A percentile compares a stretch with the other conserved stretches of the same genome.
Evolutionary conservation across 2,888 invertebrate species (phyloP).

Genomic region (Eristalis tenax): DNA sequence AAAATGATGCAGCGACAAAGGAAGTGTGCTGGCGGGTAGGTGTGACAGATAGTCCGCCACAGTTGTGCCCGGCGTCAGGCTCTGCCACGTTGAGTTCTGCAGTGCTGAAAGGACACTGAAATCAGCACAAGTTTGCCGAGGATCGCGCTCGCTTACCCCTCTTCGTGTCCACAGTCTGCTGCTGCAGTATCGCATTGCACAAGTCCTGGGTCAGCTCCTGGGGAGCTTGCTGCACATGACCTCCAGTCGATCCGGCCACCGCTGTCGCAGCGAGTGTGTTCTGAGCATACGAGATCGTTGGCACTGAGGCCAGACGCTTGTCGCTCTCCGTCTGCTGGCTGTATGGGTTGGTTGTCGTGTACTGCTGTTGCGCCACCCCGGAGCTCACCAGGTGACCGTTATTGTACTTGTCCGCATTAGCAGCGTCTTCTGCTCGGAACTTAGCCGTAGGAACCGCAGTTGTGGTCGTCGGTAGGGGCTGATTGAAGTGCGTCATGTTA

Average conservation of each 20-base stretch:
- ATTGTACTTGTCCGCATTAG: constrained; percentile 82
- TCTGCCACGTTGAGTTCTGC: constrained; percentile 81
- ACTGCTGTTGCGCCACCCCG: constrained; percentile 75
- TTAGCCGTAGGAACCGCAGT: constrained; percentile 83
- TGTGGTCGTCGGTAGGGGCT: constrained; percentile 79
- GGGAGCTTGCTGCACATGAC: constrained; percentile 78
- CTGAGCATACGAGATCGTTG: constrained; percentile 77
- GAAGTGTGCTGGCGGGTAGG: constrained; percentile 87
- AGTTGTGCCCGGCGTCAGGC: constrained; percentile 87
- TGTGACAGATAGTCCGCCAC: constrained; percentile 93
- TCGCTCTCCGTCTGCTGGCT: constrained; percentile 75
- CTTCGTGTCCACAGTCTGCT: constrained; percentile 79
- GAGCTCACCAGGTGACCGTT: constrained; percentile 80
- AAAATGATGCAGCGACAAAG: constrained; percentile 91
- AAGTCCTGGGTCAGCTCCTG: constrained; percentile 81
- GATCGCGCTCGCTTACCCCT: constrained; percentile 73
- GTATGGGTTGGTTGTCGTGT: constrained; percentile 76
- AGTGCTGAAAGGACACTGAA: constrained; percentile 74
- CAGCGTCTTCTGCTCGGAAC: constrained; percentile 84
- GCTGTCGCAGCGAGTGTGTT: constrained; percentile 75
- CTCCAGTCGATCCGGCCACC: constrained; percentile 70
- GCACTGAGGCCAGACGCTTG: constrained; percentile 76
- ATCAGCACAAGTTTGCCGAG: neutral
- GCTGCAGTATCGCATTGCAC: constrained; percentile 80
- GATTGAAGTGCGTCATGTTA: constrained; percentile 83